Evolutionary conservation across 2,888 invertebrate genomes (phyloP), one percentile per base, ranked within the genome.

Genomic region (Spodoptera picta): DNA sequence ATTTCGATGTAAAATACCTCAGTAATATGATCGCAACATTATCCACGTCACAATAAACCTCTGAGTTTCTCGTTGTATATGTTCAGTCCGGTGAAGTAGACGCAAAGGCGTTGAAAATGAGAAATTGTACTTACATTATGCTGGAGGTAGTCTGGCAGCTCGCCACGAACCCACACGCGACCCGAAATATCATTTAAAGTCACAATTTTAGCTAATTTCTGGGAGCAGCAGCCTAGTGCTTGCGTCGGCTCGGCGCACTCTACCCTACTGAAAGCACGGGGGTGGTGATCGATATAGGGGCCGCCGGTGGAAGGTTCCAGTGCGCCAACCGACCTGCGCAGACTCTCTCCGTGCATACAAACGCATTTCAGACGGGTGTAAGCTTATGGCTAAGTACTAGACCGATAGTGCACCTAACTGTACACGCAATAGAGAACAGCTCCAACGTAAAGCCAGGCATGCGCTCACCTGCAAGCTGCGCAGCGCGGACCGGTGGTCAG

Each of bases 251-350:
- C 42, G 53, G 52, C 46, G 53, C 49, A 42, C 54, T 41, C 51
- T 31, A 58, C 57, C 48, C 43, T 36, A 60, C 60, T 60, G 56
- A 54, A 51, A 59, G 60, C n/a, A 57, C 60, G 60, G 50, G 63
- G 73, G 64, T 51, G 63, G 62, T 81, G 80, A 81, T 81, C 80
- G 69, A 81, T 81, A 81, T 57, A 50, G 23, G 57, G 49, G 9
- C 43, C 46, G 67, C 65, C 69, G 76, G 65, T 62, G 57, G 53
- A 48, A 23, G 42, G 56, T 7, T 55, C 43, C 12, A 47, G 43
- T 45, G n/a, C 27, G 58, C 46, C 31, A 19, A 11, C 6, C 41
- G 19, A 14, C 36, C 23, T 14, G 36, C 31, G 53, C 43, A 23
- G 47, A 5, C 2, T 3, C n/a, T 10, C 19, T 12, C 44, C 49